Evolutionary conservation across 2,113 vertebrate species (phyloP), one percentile per base, ranked within the genome.

Genomic region (Xiphophorus hellerii): DNA sequence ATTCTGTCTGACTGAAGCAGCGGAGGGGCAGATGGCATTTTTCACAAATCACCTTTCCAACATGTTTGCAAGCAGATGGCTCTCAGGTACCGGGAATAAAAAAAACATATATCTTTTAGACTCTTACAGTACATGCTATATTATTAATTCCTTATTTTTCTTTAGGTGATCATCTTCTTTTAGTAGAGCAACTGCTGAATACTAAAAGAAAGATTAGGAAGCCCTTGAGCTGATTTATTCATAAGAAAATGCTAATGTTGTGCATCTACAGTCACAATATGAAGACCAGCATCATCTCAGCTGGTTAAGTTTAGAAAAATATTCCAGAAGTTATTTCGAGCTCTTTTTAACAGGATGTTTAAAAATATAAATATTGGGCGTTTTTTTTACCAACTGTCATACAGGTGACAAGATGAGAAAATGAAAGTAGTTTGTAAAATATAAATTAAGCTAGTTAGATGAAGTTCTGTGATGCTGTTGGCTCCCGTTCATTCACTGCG

Each of bases 21-120:
- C 63, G 0, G 29, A 80, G 76, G 37, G 77, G 75, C 90, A 92
- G 86, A 90, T 90, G 87, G 81, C 83, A 28, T 73, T 89, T 78
- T 79, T 76, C 69, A 76, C 84, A 83, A 90, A 88, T 89, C 87
- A 90, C 90, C 88, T 92, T 83, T 84, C 68, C 66, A 86, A 39
- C 76, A 84, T 88, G 81, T 85, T 86, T 25, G 12, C 0, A 10
- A 86, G 77, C 87, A 89, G 84, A 85, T 86, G 81, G 84, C 69
- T 72, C 29, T 12, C 33, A 69, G 44, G 65, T 77, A 76, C 62
- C 2, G 5, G 37, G 63, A 71, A 73, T 33, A 66, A 58, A 78
- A 68, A 65, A n/a, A n/a, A 0, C 3, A 54, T 35, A 74, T 17
- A 62, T 4, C 0, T 2, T 28, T 74, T 76, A 0, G 81, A 44